Base-by-base conservation (phyloP, 2,888 invertebrate species). In the Operophtera brumata region DNA sequence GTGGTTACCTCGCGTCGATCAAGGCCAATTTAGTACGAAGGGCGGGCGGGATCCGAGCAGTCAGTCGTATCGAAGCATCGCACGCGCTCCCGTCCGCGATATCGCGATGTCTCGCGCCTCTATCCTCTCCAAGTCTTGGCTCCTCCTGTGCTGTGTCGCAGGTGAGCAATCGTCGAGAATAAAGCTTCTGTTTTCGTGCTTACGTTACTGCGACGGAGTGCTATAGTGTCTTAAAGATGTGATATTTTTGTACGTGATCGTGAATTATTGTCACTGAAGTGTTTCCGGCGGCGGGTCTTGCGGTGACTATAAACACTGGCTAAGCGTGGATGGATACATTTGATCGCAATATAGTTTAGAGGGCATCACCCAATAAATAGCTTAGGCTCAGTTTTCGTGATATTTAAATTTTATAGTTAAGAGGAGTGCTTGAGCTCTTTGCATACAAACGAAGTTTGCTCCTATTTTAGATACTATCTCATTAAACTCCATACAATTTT, bases 81-180 rank as follows among this genome's bases (percentile, higher is more conserved):
- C 28, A 32, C 52, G 52, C 57, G 48, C 41, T 37, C 36, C 47
- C 43, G 36, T 47, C 4, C 20, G 20, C 20, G 20, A 20, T 35
- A 32, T 30, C 50, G 39, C 56, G 41, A 41, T 51, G 44, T 44
- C 13, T 20, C 46, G 43, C 41, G 44, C n/a, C 40, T 47, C 40
- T 12, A 4, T 45, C 12, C 36, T 48, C 45, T 12, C 52, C 30
- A 36, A 45, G 47, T 47, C 32, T 26, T 45, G 47, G 36, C 64
- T 84, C 53, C 66, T 83, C 56, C 73, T 88, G 66, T 80, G 77
- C 68, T 69, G 83, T 52, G 75, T 80, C 57, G 74, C 84, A 84
- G 88, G 88, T 64, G 62, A 64, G 64, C 36, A 30, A 39, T 26
- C 32, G 13, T n/a, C n/a, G n/a, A n/a, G n/a, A n/a, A n/a, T n/a